phyloP scores from a whole-genome alignment of 2,797 vertebrate genomes.

The Leontocebus nigricollis region DNA sequence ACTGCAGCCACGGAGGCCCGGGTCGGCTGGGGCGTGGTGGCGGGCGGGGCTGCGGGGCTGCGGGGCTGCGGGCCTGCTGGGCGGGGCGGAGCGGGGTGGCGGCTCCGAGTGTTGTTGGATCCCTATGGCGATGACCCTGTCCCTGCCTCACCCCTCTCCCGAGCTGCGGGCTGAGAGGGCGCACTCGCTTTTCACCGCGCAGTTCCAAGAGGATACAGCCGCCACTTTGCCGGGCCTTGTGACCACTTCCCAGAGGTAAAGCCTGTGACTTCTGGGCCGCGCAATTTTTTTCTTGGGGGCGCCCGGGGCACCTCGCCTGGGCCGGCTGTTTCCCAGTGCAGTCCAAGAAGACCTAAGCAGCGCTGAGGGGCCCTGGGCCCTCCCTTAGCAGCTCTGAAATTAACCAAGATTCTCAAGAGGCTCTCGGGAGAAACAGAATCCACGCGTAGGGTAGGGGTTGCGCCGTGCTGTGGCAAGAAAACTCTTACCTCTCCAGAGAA shows the following conservation, averaged over 20 bases:
- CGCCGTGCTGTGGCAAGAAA: neutral
- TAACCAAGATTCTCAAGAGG: neutral
- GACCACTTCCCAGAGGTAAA: constrained; percentile 48
- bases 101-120: constrained; percentile 57
- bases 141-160: fast-evolving
- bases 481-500: neutral
- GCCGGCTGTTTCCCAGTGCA: neutral
- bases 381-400: neutral
- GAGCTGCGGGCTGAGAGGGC: no score
- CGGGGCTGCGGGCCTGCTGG: no score
- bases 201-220: neutral
- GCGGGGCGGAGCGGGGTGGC: no score
- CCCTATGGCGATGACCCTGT: constrained; percentile 59
- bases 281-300: neutral
- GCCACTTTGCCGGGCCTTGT: fast-evolving
- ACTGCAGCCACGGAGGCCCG: neutral
- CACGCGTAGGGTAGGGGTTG: neutral
- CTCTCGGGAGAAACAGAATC: neutral
- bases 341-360: neutral
- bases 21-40: neutral
- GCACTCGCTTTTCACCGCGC: fast-evolving
- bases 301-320: fast-evolving
- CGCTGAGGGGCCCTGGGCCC: neutral
- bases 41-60: neutral
- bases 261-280: neutral